phyloP scores from a whole-genome alignment of 2,113 vertebrate genomes.

The Lagenorhynchus albirostris region DNA sequence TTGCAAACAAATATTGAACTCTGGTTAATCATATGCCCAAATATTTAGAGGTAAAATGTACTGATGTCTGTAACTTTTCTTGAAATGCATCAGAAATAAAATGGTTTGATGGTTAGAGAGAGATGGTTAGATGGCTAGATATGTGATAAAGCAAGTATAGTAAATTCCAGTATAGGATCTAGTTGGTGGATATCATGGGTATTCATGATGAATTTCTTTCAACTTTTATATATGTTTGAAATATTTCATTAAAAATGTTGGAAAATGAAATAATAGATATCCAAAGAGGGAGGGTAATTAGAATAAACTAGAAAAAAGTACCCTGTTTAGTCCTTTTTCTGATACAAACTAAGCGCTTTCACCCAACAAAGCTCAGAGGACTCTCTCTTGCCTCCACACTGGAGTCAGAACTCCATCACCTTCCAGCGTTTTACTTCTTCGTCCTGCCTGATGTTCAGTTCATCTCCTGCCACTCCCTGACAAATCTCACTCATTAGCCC shows the following conservation, averaged over 20 bases:
- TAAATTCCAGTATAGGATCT: background rate
- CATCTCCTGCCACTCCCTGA: background rate
- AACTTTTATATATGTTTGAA: background rate
- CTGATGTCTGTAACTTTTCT: background rate
- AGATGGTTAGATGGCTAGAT: background rate
- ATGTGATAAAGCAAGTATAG: background rate
- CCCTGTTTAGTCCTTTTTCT: background rate
- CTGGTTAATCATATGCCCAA: background rate
- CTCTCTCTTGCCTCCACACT: background rate
- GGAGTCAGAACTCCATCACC: background rate
- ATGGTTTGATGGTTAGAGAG: background rate
- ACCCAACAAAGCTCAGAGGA: background rate
- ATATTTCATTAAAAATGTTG: background rate
- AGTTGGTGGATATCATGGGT: too few species aligned
- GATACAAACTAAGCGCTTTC: background rate
- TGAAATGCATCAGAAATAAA: background rate
- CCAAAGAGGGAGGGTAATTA: background rate
- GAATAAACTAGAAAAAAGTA: background rate
- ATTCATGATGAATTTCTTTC: background rate
- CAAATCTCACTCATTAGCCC: background rate
- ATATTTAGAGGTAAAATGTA: background rate
- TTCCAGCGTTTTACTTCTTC: background rate
- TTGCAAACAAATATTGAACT: background rate
- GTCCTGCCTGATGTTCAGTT: background rate
- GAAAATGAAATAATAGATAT: background rate